Conservation (phyloP, 2,888 invertebrate species). For the Coremacera marginata region DNA sequence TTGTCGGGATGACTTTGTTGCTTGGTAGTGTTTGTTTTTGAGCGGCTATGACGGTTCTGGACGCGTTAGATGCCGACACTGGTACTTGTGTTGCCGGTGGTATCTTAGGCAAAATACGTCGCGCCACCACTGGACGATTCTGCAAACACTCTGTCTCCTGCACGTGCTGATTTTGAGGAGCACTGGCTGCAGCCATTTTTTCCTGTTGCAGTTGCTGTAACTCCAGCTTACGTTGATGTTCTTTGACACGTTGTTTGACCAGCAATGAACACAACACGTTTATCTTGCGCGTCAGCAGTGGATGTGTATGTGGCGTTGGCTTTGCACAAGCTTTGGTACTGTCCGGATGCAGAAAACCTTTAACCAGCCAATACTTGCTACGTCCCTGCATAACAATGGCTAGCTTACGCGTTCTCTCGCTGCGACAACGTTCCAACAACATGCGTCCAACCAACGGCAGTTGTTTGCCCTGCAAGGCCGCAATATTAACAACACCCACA, state of each 20-base stretch:
- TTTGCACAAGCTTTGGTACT: conserved; percentile 61
- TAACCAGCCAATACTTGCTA: conserved; percentile 61
- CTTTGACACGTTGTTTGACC: conserved; percentile 63
- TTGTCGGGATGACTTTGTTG: neutral
- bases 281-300: conserved; percentile 65
- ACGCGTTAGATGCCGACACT: neutral
- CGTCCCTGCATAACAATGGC: conserved; percentile 65
- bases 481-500: conserved; percentile 62
- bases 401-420: conserved; percentile 55
- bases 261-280: conserved; percentile 63
- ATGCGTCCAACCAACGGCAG: conserved; percentile 62
- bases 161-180: conserved; percentile 31
- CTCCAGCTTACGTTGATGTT: conserved; percentile 50
- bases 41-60: neutral
- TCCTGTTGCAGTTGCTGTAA: neutral
- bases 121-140: conserved; percentile 26
- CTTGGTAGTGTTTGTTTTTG: neutral
- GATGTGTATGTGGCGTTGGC: conserved; percentile 66
- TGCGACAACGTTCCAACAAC: conserved; percentile 56
- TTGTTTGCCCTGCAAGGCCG: conserved; percentile 50
- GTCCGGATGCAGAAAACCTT: conserved; percentile 62
- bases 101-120: neutral
- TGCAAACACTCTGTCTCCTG: conserved; percentile 6
- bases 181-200: neutral
- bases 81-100: neutral